Evolutionary conservation across 92 coral and sea anemone genomes (phyloP).

Genomic region (Phenganax marumi): DNA sequence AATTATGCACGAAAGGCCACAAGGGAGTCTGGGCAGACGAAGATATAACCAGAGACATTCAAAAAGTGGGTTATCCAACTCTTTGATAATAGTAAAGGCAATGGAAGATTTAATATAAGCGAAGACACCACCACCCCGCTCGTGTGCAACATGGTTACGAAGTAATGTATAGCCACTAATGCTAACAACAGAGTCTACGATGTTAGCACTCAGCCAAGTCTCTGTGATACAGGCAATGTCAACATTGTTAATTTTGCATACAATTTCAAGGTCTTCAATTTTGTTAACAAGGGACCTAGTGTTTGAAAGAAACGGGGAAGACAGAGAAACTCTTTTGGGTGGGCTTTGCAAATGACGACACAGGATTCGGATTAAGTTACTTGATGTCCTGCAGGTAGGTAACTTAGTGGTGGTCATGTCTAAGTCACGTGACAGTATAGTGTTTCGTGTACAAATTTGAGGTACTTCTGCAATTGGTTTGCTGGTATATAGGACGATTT

Average conservation of each 20-base stretch:
- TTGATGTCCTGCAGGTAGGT: conserved; percentile 1
- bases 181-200: conserved; percentile 5
- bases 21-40: conserved; percentile 5
- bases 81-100: background rate
- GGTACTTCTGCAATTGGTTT: conserved; percentile 10
- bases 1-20: conserved; percentile 13
- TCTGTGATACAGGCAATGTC: conserved; percentile 6
- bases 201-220: conserved; percentile 8
- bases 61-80: background rate
- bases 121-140: conserved; percentile 16
- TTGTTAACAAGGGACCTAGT: conserved; percentile 17
- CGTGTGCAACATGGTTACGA: background rate
- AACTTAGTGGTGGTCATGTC: background rate
- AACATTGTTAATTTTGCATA: background rate
- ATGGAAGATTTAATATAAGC: conserved; percentile 14
- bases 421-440: background rate
- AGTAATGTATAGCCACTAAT: conserved; percentile 10
- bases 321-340: conserved; percentile 8
- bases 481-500: background rate
- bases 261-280: conserved; percentile 23
- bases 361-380: conserved; percentile 10
- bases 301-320: conserved; percentile 9
- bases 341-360: background rate
- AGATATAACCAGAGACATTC: conserved; percentile 20
- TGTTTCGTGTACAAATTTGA: conserved; percentile 1